A percentile compares a stretch with the other conserved stretches of the same genome.
Conservation (phyloP, 2,888 invertebrate genomes). For the Schrankia costaestrigalis region DNA sequence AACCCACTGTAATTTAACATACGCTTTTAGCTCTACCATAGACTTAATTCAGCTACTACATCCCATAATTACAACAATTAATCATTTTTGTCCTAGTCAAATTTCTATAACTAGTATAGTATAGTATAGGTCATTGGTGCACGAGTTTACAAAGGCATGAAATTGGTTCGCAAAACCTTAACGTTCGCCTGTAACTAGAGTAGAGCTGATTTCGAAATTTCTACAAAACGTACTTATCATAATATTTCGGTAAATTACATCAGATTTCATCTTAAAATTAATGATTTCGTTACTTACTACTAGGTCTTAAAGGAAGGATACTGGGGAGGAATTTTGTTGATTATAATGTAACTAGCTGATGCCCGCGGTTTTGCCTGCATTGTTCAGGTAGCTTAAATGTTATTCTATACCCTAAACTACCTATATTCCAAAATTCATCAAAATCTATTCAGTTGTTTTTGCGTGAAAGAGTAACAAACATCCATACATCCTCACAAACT, state of each 20-base stretch:
- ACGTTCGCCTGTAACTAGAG: conserved; percentile 56
- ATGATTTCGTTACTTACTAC: neutral
- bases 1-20: too few species aligned
- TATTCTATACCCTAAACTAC: too few species aligned
- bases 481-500: too few species aligned
- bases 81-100: conserved; percentile 78
- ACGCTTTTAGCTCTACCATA: conserved; percentile 19
- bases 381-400: too few species aligned
- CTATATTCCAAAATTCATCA: too few species aligned
- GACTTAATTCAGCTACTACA: conserved; percentile 42
- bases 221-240: conserved; percentile 24
- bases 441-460: too few species aligned
- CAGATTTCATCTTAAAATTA: conserved; percentile 12
- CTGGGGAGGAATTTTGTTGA: too few species aligned
- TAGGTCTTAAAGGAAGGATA: too few species aligned
- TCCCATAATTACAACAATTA: conserved; percentile 73
- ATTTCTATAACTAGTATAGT: conserved; percentile 64
- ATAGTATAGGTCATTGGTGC: conserved; percentile 62
- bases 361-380: too few species aligned
- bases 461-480: too few species aligned
- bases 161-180: conserved; percentile 73
- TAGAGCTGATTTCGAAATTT: conserved; percentile 53
- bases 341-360: too few species aligned
- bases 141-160: conserved; percentile 74
- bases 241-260: conserved; percentile 25